Base-by-base conservation (phyloP, 2,113 vertebrate species). In the Pteruthius melanotis region DNA sequence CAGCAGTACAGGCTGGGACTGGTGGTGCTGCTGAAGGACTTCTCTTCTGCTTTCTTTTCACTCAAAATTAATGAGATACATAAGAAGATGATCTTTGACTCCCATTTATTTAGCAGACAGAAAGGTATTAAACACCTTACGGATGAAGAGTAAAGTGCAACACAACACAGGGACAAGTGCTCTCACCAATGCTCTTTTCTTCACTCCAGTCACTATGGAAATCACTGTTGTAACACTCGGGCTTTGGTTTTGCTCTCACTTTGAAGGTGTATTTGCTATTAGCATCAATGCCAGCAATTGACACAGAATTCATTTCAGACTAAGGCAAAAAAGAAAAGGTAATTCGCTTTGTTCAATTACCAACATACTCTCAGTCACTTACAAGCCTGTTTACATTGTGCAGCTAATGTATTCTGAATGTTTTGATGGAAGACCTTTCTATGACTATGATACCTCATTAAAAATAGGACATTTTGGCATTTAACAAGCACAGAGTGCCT, bases 121-220 rank as follows among this genome's bases (percentile, higher is more conserved):
- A 85, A 88, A 65, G 18, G 28, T 33, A 56, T 42, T 37, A 61
- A 72, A 57, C 0, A 7, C 61, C 21, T 83, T 60, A 53, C 4
- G 54, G 30, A 39, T 27, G 26, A 76, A 84, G 61, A 78, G 37
- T 15, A 28, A 69, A 63, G 49, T 17, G 26, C 30, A 69, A 52
- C 22, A 52, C 28, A n/a, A 9, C 11, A 21, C 59, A 78, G 66
- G 27, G 64, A 26, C 7, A 54, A 22, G 2, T 13, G 33, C 12
- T 66, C 97, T 98, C 86, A 98, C 97, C 93, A 37, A 95, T 84
- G 15, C 59, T 92, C 35, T 33, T n/a, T 11, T 80, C 83, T 28
- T 97, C 65, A 22, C 97, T 98, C 97, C 97, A 98, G 18, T 97
- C 96, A 33, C 97, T 97, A 7, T 18, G 81, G 15, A 90, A 13